These are phyloP conservation scores for Drosophila imparisetae DNA, from an alignment of 2,888 invertebrate species.

Conservation along the genomic window DNA sequence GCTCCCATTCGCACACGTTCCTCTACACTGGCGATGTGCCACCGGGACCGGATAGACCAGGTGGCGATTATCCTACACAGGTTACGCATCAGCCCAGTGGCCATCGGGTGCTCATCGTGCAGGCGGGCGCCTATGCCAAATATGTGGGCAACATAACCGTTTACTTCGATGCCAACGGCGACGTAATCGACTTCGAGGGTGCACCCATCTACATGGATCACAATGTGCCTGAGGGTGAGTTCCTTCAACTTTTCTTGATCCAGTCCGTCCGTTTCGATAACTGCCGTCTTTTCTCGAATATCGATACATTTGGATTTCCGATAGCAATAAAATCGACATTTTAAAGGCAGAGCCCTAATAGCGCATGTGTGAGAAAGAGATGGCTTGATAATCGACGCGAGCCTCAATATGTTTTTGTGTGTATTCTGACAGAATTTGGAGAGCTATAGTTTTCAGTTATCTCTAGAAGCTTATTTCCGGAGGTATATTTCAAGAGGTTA, in stretches of 20 bases:
- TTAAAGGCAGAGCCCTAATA: no score
- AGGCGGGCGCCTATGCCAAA: constrained; percentile 90
- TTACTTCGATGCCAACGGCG: constrained; percentile 89
- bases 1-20: constrained; percentile 93
- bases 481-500: background rate
- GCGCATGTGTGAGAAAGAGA: no score
- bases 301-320: no score
- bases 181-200: constrained; percentile 89
- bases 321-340: no score
- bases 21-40: constrained; percentile 87
- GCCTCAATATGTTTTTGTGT: no score
- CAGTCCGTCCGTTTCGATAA: no score
- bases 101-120: constrained; percentile 87
- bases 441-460: no score
- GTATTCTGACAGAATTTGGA: no score
- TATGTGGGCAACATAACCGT: constrained; percentile 92
- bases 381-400: no score
- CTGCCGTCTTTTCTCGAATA: no score
- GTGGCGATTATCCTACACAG: constrained; percentile 89
- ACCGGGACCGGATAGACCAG: constrained; percentile 86
- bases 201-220: constrained; percentile 89
- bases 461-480: no score
- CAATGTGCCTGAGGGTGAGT: constrained; percentile 88
- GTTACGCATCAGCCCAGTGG: constrained; percentile 86
- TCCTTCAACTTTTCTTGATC: background rate